A percentile compares a stretch with the other conserved stretches of the same genome.
Evolutionary conservation across 2,113 vertebrate genomes (phyloP).

Genomic region (Electrona antarctica): DNA sequence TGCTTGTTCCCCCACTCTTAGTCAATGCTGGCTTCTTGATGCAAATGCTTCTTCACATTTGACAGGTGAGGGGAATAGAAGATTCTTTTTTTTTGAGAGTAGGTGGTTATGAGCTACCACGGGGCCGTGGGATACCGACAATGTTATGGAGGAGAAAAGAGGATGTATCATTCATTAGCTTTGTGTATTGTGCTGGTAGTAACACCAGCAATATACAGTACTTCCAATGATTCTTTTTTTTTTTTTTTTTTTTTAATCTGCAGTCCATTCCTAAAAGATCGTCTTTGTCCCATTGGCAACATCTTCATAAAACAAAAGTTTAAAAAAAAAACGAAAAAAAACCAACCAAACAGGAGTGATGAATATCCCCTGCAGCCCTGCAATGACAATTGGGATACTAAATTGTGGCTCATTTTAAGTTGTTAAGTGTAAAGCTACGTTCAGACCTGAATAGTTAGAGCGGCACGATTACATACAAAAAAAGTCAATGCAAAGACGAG

Average conservation of each 20-base stretch:
- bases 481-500: too few relatives aligned
- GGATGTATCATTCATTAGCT: constrained; percentile 32
- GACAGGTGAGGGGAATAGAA: constrained; percentile 35
- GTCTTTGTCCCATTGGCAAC: constrained; percentile 59
- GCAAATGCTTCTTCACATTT: constrained; percentile 59
- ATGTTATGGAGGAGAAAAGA: background rate
- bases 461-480: too few relatives aligned
- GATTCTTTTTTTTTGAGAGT: constrained; percentile 28
- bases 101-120: constrained; percentile 43
- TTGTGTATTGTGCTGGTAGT: constrained; percentile 27
- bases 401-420: background rate
- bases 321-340: constrained; percentile 46
- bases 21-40: constrained; percentile 29
- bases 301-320: constrained; percentile 48
- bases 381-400: constrained; percentile 31
- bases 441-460: too few relatives aligned
- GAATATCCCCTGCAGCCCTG: constrained; percentile 64
- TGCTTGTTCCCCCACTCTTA: constrained; percentile 39
- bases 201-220: constrained; percentile 35
- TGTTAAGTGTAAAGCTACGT: background rate
- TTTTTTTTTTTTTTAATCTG: constrained; percentile 29
- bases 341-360: constrained; percentile 30
- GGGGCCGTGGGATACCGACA: constrained; percentile 4
- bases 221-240: constrained; percentile 28
- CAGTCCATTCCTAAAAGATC: constrained; percentile 51